Evolutionary conservation across 23 tunicate species (phyloP), one percentile per base, ranked within the genome.

Genomic region (Halocynthia aurantium): DNA sequence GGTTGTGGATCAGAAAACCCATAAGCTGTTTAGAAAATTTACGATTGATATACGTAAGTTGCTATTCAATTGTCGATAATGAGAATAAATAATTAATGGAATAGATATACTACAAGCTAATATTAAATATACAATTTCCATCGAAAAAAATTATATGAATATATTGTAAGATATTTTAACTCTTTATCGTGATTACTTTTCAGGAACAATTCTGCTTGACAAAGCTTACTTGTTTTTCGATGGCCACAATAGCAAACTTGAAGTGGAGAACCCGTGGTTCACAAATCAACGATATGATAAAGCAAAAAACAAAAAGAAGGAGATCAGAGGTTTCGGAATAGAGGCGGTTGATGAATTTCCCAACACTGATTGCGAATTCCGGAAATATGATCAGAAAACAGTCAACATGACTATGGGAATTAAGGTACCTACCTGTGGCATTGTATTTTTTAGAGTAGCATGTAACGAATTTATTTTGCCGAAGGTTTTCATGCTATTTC

Each of bases 21-120:
- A 83, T 8, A 18, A 52, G 52, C 81, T 82, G 20, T 87, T 86
- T 86, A 87, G 57, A 7, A 77, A 82, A 58, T 11, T 77, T 8
- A 71, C 64, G 0, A 13, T 82, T 56, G 94, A 87, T 52, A 87
- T 87, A 53, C 55, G 94, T 82, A 69, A 82, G 87, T 78, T 22
- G 44, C 44, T 31, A 31, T 31, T 31, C 44, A 31, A 31, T 31
- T 31, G 44, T 4, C 44, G 1, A 31, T 31, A 31, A 31, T 31
- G 44, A 31, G 44, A 31, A 31, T 31, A 31, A 31, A 31, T 31
- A 31, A 4, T 31, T 31, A 0, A 31, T 31, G 44, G 44, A 31
- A 0, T 31, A 31, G 44, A 4, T 31, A 31, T 31, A 31, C 44
- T 31, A 31, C 44, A 31, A 31, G 44, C 44, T 31, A 74, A 54